Percentiles rank a stretch among this genome's conserved stretches.
Evolutionary conservation across 2,113 vertebrate genomes (phyloP).

Genomic region (Sinocyclocheilus grahami): DNA sequence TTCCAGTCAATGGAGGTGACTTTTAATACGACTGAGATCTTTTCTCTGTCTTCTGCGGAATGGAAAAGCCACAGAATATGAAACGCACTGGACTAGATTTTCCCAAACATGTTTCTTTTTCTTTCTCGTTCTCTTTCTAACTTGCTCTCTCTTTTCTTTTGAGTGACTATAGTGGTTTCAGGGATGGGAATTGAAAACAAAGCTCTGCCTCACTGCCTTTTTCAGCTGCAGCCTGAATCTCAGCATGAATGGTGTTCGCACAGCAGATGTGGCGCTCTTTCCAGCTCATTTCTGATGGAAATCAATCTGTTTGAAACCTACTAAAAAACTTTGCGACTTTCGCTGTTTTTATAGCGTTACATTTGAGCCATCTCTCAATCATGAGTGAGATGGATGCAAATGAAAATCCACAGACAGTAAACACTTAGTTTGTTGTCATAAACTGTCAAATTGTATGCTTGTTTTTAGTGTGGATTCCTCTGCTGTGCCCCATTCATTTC

Average conservation of each 20-base stretch:
- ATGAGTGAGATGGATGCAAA: not conserved
- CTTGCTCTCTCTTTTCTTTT: conserved; percentile 16
- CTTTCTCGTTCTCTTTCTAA: conserved; percentile 8
- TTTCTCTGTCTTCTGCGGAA: conserved; percentile 27
- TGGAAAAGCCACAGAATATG: conserved; percentile 18
- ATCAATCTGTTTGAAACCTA: not conserved
- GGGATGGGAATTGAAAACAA: conserved; percentile 31
- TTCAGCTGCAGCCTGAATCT: conserved; percentile 5
- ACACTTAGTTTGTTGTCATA: not conserved
- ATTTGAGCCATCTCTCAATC: not conserved
- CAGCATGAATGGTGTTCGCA: conserved; percentile 17
- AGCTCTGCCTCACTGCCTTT: conserved; percentile 20
- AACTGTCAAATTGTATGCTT: not conserved
- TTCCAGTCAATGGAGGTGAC: conserved; percentile 17
- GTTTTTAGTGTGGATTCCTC: conserved; percentile 13
- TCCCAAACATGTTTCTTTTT: not conserved
- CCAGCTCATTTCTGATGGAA: not conserved
- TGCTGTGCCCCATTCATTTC: conserved; percentile 4
- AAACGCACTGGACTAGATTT: not conserved
- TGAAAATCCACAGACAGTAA: not conserved
- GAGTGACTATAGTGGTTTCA: conserved; percentile 24
- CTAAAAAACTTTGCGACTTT: not conserved
- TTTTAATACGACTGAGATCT: conserved; percentile 34
- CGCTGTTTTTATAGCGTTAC: not conserved
- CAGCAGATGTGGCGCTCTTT: not conserved